These are phyloP conservation scores for Pedicia rivosa DNA, from an alignment of 2,888 invertebrate species.

Conservation along the genomic window DNA sequence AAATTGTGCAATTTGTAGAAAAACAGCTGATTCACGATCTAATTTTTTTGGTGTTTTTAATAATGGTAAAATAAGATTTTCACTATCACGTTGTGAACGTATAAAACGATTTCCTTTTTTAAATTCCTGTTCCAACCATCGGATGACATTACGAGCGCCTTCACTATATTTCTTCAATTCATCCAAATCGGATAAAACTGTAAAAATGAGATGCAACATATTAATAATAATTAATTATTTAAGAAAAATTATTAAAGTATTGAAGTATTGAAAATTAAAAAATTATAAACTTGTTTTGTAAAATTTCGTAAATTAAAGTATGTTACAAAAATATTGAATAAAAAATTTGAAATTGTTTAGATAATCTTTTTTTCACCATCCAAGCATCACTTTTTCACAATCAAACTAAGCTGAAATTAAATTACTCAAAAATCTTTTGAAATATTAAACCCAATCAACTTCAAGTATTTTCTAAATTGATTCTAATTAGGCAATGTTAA, in stretches of 20 bases:
- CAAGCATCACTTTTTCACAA: too few species aligned
- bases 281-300: too few species aligned
- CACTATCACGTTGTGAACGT: slow-evolving; percentile 72
- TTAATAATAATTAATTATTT: slow-evolving; percentile 2
- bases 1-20: slow-evolving; percentile 29
- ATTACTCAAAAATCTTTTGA: too few species aligned
- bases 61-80: slow-evolving; percentile 52
- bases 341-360: too few species aligned
- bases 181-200: slow-evolving; percentile 79
- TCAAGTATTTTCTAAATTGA: too few species aligned
- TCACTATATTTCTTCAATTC: slow-evolving; percentile 72
- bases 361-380: too few species aligned
- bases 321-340: too few species aligned
- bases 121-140: slow-evolving; percentile 83
- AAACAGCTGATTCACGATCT: slow-evolving; percentile 30
- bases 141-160: slow-evolving; percentile 77
- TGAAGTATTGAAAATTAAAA: neutral
- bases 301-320: too few species aligned
- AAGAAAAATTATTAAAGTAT: neutral
- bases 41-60: slow-evolving; percentile 44
- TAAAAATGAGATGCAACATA: slow-evolving; percentile 19
- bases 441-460: slow-evolving; percentile 21
- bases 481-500: too few species aligned
- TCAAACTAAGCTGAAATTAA: too few species aligned
- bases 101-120: slow-evolving; percentile 75